A percentile compares a stretch with the other conserved stretches of the same genome.
phyloP scores from a whole-genome alignment of 2,888 invertebrate genomes.

The Epinotia nisella region DNA sequence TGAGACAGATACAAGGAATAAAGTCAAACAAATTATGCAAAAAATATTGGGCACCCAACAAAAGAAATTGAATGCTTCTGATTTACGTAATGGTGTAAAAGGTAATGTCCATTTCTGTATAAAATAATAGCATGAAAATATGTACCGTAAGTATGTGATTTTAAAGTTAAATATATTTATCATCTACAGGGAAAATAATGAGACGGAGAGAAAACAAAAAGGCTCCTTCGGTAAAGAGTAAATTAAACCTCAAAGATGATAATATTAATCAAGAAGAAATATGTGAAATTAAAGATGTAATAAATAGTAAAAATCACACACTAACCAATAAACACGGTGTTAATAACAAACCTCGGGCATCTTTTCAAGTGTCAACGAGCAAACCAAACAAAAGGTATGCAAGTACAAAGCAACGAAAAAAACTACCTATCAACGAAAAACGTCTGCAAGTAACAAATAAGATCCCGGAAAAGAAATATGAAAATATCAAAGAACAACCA shows the following conservation, averaged over 20 bases:
- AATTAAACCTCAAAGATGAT: conserved; percentile 12
- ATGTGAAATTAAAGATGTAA: neutral
- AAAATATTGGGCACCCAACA: conserved; percentile 70
- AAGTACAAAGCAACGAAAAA: conserved; percentile 35
- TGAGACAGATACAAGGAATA: conserved; percentile 57
- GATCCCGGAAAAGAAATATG: neutral
- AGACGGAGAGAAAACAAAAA: conserved; percentile 60
- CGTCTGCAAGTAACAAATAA: neutral
- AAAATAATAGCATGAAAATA: neutral
- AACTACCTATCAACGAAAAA: conserved; percentile 20
- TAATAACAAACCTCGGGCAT: conserved; percentile 18
- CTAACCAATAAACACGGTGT: conserved; percentile 23
- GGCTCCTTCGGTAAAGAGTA: conserved; percentile 18
- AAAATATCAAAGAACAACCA: conserved; percentile 34
- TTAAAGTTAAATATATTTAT: conserved; percentile 3
- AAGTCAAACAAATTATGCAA: conserved; percentile 74
- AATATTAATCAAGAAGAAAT: conserved; percentile 28
- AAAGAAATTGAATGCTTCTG: conserved; percentile 60
- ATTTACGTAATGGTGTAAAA: conserved; percentile 74
- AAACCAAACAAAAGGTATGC: conserved; percentile 30
- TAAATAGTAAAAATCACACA: conserved; percentile 10
- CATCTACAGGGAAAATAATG: conserved; percentile 62
- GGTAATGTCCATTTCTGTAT: conserved; percentile 56
- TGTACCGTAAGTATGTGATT: conserved; percentile 3
- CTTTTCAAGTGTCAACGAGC: conserved; percentile 34